Base-by-base conservation (phyloP, 2,113 vertebrate species). In the Toxotes jaculatrix region DNA sequence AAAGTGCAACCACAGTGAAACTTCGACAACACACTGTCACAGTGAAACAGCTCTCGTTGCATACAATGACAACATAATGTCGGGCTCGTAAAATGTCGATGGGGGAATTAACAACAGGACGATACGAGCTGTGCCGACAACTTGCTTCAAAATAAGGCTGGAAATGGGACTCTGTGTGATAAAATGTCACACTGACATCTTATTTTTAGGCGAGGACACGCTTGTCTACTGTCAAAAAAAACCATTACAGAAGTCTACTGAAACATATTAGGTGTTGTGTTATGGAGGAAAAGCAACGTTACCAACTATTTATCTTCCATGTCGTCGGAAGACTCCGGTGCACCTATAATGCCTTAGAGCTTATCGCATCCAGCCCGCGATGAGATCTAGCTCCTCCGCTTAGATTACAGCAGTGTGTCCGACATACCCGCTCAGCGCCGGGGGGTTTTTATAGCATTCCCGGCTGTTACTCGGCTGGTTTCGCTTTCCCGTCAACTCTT, bases 261-360 rank as follows among this genome's bases (percentile, higher is more conserved):
- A 88, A 72, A 77, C 81, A 74, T 45, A 56, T 69, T 77, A 9
- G 60, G 64, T 56, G 67, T 55, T 14, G 80, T 87, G 16, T 83
- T 63, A 71, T 19, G 78, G 86, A 74, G 85, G 62, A 83, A 84
- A 88, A 85, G 75, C 84, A 74, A 88, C 91, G 79, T 83, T 92
- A 94, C 88, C 91, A 92, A 93, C 89, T 93, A 92, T 92, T 92
- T 91, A 80, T 92, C 77, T 49, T 79, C 83, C 92, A 91, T 93
- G 88, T 93, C 87, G 88, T 90, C 87, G 80, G 83, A 82, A n/a
- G 80, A 78, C 79, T 88, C 88, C 72, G 76, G 80, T 87, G 88
- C 91, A 73, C 88, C 88, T 91, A 68, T 55, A 83, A 79, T 53
- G 61, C 82, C 62, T 87, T 12, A 13, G 47, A 76, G 82, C 70